Base-by-base conservation (phyloP, 2,888 invertebrate genomes). In the Rhagophthalmus giganteus region DNA sequence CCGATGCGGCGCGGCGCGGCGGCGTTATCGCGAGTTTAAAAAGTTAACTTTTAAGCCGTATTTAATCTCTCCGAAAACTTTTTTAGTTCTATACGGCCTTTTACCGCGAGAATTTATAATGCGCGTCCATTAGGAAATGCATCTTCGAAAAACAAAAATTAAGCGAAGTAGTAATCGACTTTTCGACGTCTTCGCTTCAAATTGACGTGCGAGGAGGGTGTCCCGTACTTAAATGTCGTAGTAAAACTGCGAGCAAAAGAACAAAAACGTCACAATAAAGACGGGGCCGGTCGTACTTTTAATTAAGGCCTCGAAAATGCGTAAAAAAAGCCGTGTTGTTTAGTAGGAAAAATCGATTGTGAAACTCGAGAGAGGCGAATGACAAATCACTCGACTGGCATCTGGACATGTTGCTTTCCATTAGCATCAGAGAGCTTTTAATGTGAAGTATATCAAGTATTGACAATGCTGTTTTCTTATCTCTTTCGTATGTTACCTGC, bases 351-450 rank as follows among this genome's bases (percentile, higher is more conserved):
- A 47, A 49, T 49, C 48, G 41, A 49, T 49, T 41, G 30, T 15
- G 34, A 49, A 41, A 34, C 10, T 14, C 16, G 15, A 46, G 28
- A 28, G 37, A 46, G 38, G 38, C 20, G 41, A 48, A 30, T 48
- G 53, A 54, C 54, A 54, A 54, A 54, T 41, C 41, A 30, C 56
- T 55, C 52, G 59, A 57, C 55, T 54, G 52, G 60, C 60, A 62
- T 59, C 60, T 62, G 60, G 61, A 60, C 59, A 56, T 56, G 60
- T 60, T 59, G 53, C 53, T 54, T 64, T 66, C 67, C 67, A 67
- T 67, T 66, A 67, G 66, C 66, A 66, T 65, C 67, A 65, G 66
- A 64, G 62, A 44, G 65, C 67, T 66, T 66, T 66, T 67, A 67
- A 67, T 66, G 66, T 54, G 58, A 59, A 60, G 57, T 59, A 44